Evolutionary conservation across 2,888 invertebrate genomes (phyloP).

Genomic region (Phaedon cochleariae): DNA sequence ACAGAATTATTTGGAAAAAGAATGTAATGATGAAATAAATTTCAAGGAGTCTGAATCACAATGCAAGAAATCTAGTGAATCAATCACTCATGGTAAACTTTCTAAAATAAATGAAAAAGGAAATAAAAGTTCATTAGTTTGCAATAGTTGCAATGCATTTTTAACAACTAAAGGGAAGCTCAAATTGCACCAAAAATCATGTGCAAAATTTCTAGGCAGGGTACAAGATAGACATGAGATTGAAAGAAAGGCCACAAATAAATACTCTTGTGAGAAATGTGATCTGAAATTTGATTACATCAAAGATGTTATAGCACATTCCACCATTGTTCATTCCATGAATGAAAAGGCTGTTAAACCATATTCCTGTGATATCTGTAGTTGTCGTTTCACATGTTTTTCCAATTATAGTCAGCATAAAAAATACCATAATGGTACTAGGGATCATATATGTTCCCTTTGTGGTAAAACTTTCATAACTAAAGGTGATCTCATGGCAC

Average conservation of each 20-base stretch:
- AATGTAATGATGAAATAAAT: too few species aligned
- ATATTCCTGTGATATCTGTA: slow-evolving; percentile 50
- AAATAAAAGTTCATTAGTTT: slow-evolving; percentile 11
- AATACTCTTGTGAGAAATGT: slow-evolving; percentile 48
- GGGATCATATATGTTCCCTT: slow-evolving; percentile 49
- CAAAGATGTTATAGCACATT: slow-evolving; percentile 50
- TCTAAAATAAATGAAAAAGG: not conserved
- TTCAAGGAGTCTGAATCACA: too few species aligned
- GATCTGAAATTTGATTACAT: slow-evolving; percentile 41
- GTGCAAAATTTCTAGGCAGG: too few species aligned
- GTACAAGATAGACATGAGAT: not conserved
- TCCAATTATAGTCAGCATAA: slow-evolving; percentile 51
- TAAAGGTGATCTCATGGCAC: slow-evolving; percentile 50
- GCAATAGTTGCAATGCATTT: slow-evolving; percentile 17
- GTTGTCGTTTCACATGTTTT: slow-evolving; percentile 46
- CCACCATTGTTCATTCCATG: slow-evolving; percentile 44
- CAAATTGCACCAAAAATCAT: slow-evolving; percentile 19
- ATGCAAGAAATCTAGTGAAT: not conserved
- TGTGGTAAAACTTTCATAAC: slow-evolving; percentile 60
- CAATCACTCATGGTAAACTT: not conserved
- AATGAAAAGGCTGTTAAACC: slow-evolving; percentile 48
- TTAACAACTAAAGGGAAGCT: slow-evolving; percentile 16
- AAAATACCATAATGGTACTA: slow-evolving; percentile 49
- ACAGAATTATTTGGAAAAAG: not conserved
- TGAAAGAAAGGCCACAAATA: slow-evolving; percentile 20